phyloP scores from a whole-genome alignment of 2,113 vertebrate species.

The Hipposideros armiger region DNA sequence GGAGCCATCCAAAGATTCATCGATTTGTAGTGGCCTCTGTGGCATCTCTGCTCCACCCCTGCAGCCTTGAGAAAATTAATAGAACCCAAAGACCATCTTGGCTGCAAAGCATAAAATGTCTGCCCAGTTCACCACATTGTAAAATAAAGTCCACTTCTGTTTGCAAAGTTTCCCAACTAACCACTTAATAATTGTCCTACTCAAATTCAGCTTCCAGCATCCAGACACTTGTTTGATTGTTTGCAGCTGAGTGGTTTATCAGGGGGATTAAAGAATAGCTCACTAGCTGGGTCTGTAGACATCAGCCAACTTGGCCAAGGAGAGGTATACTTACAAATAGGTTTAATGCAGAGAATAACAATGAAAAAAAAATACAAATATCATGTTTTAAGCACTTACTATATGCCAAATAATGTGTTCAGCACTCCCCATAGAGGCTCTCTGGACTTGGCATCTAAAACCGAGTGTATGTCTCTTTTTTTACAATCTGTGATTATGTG shows the following conservation, averaged over 20 bases:
- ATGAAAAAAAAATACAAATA: background rate
- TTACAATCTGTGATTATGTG: background rate
- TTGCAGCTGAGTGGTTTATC: slow-evolving; percentile 3
- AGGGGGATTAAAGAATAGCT: background rate
- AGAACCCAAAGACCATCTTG: slow-evolving; percentile 25
- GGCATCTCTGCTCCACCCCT: background rate
- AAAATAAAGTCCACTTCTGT: slow-evolving; percentile 54
- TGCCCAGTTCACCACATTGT: background rate
- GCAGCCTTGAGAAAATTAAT: slow-evolving; percentile 63
- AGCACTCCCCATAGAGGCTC: background rate
- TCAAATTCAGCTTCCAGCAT: background rate
- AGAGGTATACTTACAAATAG: background rate
- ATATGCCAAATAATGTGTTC: background rate
- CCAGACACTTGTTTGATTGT: slow-evolving; percentile 11
- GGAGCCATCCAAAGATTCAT: background rate
- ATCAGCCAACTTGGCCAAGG: slow-evolving; percentile 22
- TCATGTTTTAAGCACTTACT: background rate
- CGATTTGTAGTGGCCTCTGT: slow-evolving; percentile 1
- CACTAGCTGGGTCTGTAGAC: background rate
- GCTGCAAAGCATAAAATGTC: background rate
- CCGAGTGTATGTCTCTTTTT: background rate
- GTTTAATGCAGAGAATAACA: background rate
- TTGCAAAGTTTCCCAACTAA: slow-evolving; percentile 43
- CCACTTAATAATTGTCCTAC: background rate
- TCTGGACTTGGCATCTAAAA: background rate